Conservation (phyloP, 2,888 invertebrate species). For the Sceliomorpha sp. region DNA sequence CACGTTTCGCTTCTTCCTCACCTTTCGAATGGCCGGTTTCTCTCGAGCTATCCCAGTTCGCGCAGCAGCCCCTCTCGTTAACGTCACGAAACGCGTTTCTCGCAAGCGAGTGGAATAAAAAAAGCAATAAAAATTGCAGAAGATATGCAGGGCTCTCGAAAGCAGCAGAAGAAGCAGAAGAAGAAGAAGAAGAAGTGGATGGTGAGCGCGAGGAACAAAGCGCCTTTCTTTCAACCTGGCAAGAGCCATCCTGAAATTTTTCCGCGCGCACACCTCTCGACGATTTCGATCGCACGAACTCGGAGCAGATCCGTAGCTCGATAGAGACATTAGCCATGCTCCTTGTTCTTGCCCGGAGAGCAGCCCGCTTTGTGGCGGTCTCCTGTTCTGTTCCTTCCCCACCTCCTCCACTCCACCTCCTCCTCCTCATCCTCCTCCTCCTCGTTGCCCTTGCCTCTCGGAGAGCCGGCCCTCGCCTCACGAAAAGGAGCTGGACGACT, state of each 20-base stretch:
- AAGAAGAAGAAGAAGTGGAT: constrained; percentile 22
- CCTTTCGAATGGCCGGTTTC: constrained; percentile 11
- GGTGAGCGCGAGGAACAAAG: constrained; percentile 32
- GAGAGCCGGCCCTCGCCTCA: constrained; percentile 20
- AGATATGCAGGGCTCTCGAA: constrained; percentile 5
- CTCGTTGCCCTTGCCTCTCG: constrained; percentile 28
- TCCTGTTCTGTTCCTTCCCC: no score
- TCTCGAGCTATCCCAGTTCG: no score
- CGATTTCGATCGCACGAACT: constrained; percentile 52
- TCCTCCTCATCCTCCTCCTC: constrained; percentile 11
- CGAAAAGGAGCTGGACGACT: no score
- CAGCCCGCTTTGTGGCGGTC: constrained; percentile 56
- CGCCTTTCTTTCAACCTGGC: constrained; percentile 33
- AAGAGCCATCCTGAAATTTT: constrained; percentile 47
- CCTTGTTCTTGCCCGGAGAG: constrained; percentile 62
- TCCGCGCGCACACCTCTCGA: constrained; percentile 44
- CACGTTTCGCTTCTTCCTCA: constrained; percentile 36
- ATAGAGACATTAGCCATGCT: constrained; percentile 66
- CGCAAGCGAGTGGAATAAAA: constrained; percentile 3
- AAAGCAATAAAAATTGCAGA: constrained; percentile 44
- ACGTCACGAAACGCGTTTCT: constrained; percentile 33
- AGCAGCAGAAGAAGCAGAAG: constrained; percentile 11
- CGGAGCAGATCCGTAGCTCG: constrained; percentile 52
- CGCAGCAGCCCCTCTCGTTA: no score
- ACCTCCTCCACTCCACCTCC: no score